Conservation (phyloP, 2,113 vertebrate species). For the Scortum barcoo region DNA sequence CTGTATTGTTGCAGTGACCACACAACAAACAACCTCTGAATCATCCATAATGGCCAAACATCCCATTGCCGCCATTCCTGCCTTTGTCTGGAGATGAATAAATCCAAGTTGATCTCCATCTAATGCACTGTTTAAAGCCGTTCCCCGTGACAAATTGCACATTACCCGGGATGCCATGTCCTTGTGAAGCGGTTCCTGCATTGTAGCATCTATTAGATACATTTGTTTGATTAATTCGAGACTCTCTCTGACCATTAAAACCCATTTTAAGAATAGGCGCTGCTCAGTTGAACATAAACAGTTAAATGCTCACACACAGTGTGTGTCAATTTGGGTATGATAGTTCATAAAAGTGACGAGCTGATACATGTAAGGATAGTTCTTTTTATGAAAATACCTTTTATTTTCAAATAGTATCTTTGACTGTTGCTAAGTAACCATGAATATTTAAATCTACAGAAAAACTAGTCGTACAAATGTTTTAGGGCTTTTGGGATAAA, state of each 20-base stretch:
- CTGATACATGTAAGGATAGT: background rate
- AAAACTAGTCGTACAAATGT: background rate
- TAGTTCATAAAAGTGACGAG: background rate
- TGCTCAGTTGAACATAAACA: conserved; percentile 2
- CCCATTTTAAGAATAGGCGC: background rate
- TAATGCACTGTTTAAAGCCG: conserved; percentile 66
- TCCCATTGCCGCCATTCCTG: conserved; percentile 30
- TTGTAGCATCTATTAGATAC: conserved; percentile 45
- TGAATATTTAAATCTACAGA: background rate
- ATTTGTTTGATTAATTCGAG: conserved; percentile 49
- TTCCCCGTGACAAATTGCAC: conserved; percentile 68
- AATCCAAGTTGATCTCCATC: conserved; percentile 63
- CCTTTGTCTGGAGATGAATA: conserved; percentile 65
- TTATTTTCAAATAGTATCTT: background rate
- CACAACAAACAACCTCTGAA: conserved; percentile 35
- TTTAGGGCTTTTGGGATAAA: background rate
- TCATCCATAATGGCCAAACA: conserved; percentile 65
- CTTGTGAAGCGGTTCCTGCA: conserved; percentile 50
- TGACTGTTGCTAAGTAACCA: background rate
- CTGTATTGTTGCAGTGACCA: conserved; percentile 28
- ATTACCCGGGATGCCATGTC: conserved; percentile 62
- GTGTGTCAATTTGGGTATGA: background rate
- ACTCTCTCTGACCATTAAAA: conserved; percentile 18
- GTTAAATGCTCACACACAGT: too few species aligned
- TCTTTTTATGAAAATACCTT: background rate